Conservation (phyloP, 2,113 vertebrate genomes). For the Gasterosteus nipponicus region DNA sequence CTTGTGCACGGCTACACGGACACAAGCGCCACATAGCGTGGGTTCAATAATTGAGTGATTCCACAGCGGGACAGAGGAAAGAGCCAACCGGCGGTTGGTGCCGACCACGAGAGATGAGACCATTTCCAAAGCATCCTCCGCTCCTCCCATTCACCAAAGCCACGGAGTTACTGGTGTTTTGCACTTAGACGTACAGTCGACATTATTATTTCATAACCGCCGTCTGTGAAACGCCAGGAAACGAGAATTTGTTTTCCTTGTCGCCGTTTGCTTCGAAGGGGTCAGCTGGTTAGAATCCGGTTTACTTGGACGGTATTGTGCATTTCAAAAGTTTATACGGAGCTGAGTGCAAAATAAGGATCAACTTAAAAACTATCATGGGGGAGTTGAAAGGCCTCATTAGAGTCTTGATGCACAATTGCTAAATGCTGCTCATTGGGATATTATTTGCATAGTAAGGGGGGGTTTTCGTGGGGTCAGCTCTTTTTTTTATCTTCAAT, state of each 20-base stretch:
- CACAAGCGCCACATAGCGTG: slow-evolving; percentile 17
- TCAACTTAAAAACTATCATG: slow-evolving; percentile 38
- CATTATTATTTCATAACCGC: slow-evolving; percentile 21
- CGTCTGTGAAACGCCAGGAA: slow-evolving; percentile 10
- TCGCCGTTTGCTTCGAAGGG: slow-evolving; percentile 7
- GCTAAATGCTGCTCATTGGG: slow-evolving; percentile 13
- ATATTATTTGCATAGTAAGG: background rate
- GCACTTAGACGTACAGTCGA: slow-evolving; percentile 15
- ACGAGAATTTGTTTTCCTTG: background rate
- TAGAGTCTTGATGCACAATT: background rate
- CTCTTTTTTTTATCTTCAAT: background rate
- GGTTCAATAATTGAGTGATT: slow-evolving; percentile 55
- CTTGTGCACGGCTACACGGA: slow-evolving; percentile 6
- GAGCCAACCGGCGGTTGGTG: slow-evolving; percentile 32
- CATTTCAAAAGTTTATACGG: slow-evolving; percentile 41
- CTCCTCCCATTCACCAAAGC: background rate
- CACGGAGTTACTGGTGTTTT: slow-evolving; percentile 6
- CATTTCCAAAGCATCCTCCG: slow-evolving; percentile 6
- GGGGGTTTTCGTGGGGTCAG: background rate
- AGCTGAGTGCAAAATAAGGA: slow-evolving; percentile 33
- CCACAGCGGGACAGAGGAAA: slow-evolving; percentile 23
- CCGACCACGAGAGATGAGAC: slow-evolving; percentile 21
- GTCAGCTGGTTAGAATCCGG: slow-evolving; percentile 9
- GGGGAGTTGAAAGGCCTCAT: slow-evolving; percentile 28
- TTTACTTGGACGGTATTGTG: slow-evolving; percentile 8